phyloP scores from a whole-genome alignment of 1,140 invertebrate species.

The Drosophila takahashii region DNA sequence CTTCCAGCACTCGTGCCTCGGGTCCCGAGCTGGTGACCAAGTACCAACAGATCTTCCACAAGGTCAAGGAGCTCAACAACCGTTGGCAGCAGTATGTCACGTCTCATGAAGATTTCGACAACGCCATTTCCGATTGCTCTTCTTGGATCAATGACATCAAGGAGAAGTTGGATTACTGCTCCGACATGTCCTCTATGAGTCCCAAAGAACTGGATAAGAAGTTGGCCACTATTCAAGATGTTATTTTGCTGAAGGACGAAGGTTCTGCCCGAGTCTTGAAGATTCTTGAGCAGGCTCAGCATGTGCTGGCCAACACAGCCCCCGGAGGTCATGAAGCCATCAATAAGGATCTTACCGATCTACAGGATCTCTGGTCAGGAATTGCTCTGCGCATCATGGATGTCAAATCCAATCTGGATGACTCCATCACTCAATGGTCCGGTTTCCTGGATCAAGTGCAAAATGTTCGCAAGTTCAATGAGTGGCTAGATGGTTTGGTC shows the following conservation, averaged over 20 bases:
- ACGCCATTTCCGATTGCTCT: constrained; percentile 91
- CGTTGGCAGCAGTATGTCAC: constrained; percentile 97
- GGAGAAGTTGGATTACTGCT: constrained; percentile 93
- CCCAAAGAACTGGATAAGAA: constrained; percentile 95
- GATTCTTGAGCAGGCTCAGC: constrained; percentile 94
- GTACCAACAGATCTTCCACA: constrained; percentile 95
- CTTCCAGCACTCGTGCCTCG: constrained; percentile 86
- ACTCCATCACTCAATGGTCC: constrained; percentile 95
- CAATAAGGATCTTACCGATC: constrained; percentile 91
- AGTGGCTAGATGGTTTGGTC: constrained; percentile 90
- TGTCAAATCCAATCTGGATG: constrained; percentile 94
- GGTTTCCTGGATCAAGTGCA: constrained; percentile 95
- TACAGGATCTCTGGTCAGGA: constrained; percentile 96
- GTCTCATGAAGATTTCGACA: constrained; percentile 95
- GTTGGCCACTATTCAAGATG: constrained; percentile 92
- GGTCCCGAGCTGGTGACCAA: constrained; percentile 95
- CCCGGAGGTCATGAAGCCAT: constrained; percentile 94
- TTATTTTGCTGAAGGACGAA: constrained; percentile 95
- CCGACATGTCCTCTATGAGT: constrained; percentile 91
- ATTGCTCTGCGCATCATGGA: constrained; percentile 95
- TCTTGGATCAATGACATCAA: constrained; percentile 94
- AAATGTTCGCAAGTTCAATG: constrained; percentile 92
- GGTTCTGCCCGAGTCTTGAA: constrained; percentile 94
- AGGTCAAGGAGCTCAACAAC: constrained; percentile 95
- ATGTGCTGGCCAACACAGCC: constrained; percentile 96